These are phyloP conservation scores for Eulemur rubriventer DNA, from an alignment of 2,797 vertebrate genomes.

Conservation along the genomic window DNA sequence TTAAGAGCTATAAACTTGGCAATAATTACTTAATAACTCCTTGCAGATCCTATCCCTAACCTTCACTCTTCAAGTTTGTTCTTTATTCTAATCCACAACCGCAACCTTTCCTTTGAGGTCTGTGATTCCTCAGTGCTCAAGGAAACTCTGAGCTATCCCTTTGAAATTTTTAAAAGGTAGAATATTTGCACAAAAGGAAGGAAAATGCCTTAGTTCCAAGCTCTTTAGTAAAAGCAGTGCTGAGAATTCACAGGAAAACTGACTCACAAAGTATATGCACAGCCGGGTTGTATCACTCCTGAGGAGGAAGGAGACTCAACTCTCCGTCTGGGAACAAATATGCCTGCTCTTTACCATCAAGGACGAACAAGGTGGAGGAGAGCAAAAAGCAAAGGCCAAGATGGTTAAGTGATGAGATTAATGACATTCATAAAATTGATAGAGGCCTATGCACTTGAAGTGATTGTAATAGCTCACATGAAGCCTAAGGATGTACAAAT, in stretches of 20 bases:
- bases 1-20: not conserved
- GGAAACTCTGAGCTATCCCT: not conserved
- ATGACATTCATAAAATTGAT: conserved; percentile 59
- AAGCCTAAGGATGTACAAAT: not conserved
- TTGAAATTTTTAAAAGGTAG: not conserved
- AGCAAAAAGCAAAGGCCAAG: conserved; percentile 1
- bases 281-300: not conserved
- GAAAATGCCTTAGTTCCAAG: not conserved
- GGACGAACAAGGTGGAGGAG: conserved; percentile 12
- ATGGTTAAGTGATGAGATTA: conserved; percentile 55
- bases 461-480: not conserved
- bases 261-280: not conserved
- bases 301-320: not conserved
- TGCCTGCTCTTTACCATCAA: not conserved
- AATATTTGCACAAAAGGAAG: not conserved
- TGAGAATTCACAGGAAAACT: conserved; percentile 5
- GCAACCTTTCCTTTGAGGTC: not conserved
- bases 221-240: not conserved
- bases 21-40: not conserved
- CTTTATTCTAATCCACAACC: not conserved
- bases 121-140: not conserved
- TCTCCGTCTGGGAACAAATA: not conserved
- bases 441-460: conserved; percentile 23
- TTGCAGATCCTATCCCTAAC: not conserved
- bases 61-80: not conserved